Conservation (phyloP, 1,140 invertebrate species). For the Scylla paramamosain region DNA sequence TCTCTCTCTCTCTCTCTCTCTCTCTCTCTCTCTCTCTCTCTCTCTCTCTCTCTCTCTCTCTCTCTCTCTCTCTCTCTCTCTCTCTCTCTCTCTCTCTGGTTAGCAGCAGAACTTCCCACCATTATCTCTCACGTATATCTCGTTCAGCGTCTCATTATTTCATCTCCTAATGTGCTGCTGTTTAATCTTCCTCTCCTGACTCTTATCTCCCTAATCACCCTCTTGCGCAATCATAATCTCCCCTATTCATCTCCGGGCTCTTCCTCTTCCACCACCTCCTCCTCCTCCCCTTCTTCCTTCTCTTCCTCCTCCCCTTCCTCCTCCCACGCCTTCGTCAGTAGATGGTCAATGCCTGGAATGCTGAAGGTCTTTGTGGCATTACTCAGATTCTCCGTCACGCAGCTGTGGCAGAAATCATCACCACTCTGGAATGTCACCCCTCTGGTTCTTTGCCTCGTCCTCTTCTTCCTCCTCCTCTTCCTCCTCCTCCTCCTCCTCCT, state of each 20-base stretch:
- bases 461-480: background rate
- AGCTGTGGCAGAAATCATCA: background rate
- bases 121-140: background rate
- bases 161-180: constrained; percentile 10
- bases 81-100: background rate
- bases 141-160: constrained; percentile 5
- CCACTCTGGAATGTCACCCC: constrained; percentile 39
- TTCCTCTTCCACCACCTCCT: background rate
- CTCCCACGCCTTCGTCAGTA: background rate
- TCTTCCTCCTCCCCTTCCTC: background rate
- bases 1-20: constrained; percentile 29
- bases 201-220: background rate
- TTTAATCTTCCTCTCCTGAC: background rate
- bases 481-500: background rate
- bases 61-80: constrained; percentile 15
- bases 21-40: constrained; percentile 25
- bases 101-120: background rate
- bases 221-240: background rate
- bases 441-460: background rate
- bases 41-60: background rate
- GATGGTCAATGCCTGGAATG: constrained; percentile 49
- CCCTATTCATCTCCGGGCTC: background rate
- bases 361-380: background rate
- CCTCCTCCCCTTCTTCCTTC: background rate
- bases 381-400: constrained; percentile 43